These are phyloP conservation scores for Chiloscyllium plagiosum DNA, from an alignment of 2,113 vertebrate genomes.

Conservation along the genomic window DNA sequence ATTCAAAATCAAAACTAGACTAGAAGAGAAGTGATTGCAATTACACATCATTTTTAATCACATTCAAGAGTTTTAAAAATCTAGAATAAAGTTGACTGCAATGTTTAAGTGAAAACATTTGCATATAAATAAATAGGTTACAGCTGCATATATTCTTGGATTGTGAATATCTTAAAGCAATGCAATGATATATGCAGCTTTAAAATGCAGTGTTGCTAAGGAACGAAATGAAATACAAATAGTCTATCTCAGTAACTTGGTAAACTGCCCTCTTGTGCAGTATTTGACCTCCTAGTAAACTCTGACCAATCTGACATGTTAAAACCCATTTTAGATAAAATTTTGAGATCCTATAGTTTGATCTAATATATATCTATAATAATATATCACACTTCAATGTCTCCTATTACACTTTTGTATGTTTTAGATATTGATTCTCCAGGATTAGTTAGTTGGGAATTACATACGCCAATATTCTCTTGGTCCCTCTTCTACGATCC, in stretches of 20 bases:
- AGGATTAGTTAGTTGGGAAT: neutral
- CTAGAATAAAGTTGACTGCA: neutral
- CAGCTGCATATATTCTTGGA: neutral
- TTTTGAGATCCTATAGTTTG: too few species aligned
- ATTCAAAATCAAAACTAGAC: neutral
- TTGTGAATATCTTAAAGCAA: neutral
- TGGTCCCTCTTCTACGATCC: neutral
- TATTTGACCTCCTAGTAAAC: neutral
- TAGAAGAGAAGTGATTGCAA: neutral
- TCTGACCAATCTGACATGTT: neutral
- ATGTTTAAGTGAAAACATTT: slow-evolving; percentile 20
- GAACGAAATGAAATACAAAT: neutral
- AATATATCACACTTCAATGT: neutral
- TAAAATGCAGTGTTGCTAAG: neutral
- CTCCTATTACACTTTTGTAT: neutral
- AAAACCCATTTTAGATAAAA: neutral
- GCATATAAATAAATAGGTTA: neutral
- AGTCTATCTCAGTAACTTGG: neutral
- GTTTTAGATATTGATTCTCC: neutral
- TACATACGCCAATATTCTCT: neutral
- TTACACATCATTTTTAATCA: neutral
- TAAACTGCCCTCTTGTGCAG: neutral
- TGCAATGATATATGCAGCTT: too few species aligned
- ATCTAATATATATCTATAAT: too few species aligned
- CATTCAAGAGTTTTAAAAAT: neutral